These are phyloP conservation scores for Lepidostoma basale DNA, from an alignment of 1,140 invertebrate genomes.

Conservation along the genomic window DNA sequence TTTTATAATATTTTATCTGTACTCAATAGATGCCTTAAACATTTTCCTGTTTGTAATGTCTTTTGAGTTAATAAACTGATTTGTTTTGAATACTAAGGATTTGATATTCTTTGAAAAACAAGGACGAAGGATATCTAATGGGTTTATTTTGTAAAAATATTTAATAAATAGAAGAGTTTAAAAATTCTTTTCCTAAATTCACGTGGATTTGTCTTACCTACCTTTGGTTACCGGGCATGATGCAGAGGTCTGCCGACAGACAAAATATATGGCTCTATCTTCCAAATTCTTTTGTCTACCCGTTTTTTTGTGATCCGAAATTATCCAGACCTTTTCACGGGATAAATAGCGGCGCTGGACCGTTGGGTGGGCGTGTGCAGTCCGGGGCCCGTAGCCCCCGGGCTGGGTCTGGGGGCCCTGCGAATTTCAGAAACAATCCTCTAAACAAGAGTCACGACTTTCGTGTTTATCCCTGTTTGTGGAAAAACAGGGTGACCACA, in stretches of 20 bases:
- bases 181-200: neutral
- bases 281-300: slow-evolving; percentile 3
- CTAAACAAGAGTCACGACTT: neutral
- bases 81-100: too few relatives aligned
- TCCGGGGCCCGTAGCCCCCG: neutral
- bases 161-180: neutral
- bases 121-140: too few relatives aligned
- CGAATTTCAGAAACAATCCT: slow-evolving; percentile 2
- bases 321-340: slow-evolving; percentile 3
- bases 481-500: neutral
- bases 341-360: neutral
- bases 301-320: neutral
- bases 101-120: too few relatives aligned
- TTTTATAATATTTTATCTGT: too few relatives aligned
- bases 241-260: neutral
- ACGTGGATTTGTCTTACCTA: neutral
- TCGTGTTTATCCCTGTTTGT: neutral
- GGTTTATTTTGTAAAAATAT: too few relatives aligned
- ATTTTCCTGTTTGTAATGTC: too few relatives aligned
- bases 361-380: neutral
- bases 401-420: neutral
- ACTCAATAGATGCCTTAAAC: too few relatives aligned
- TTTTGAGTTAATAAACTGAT: too few relatives aligned
- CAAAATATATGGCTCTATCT: neutral
- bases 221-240: too few relatives aligned